Conservation (phyloP, 2,113 vertebrate genomes). For the Cebus imitator region DNA sequence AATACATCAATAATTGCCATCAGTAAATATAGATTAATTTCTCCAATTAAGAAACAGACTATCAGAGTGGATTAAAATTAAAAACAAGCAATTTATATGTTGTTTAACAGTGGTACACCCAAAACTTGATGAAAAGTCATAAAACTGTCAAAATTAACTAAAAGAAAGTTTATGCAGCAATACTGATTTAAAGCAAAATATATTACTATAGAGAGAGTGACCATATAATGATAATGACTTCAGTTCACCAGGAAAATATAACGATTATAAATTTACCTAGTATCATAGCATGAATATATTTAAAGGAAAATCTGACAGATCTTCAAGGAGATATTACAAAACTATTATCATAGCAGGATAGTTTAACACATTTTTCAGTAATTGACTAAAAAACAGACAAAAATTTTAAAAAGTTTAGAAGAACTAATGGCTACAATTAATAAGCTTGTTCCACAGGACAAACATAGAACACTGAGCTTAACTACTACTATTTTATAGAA, state of each 20-base stretch:
- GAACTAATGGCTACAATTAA: neutral
- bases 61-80: neutral
- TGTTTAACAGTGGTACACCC: neutral
- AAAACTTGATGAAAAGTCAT: neutral
- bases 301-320: neutral
- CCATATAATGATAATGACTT: neutral
- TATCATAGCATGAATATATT: neutral
- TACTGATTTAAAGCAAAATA: neutral
- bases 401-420: neutral
- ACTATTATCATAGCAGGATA: neutral
- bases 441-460: neutral
- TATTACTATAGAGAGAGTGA: neutral
- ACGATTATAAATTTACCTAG: neutral
- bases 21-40: neutral
- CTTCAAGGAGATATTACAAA: neutral
- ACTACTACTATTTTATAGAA: neutral
- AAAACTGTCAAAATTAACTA: neutral
- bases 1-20: neutral
- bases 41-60: neutral
- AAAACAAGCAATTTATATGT: neutral
- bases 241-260: neutral
- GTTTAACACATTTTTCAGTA: neutral
- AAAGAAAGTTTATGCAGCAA: neutral
- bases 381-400: neutral
- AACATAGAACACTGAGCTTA: neutral